Base-by-base conservation (phyloP, 2,113 vertebrate genomes). In the Hyperoodon ampullatus region DNA sequence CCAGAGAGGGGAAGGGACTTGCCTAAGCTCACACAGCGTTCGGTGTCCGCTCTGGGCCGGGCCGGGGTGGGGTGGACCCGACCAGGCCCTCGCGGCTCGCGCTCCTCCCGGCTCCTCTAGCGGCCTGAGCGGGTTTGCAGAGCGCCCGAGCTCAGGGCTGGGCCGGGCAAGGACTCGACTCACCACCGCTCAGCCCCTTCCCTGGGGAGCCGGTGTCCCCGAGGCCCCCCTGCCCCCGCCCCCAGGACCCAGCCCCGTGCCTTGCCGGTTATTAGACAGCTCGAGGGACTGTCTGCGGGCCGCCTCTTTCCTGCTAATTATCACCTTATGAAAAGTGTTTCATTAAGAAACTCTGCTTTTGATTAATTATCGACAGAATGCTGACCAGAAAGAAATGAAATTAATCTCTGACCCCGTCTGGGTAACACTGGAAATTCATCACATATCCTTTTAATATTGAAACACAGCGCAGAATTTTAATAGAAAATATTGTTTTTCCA, bases 321-420 rank as follows among this genome's bases (percentile, higher is more conserved):
- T 99, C 99, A 99, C 99, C 99, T 99, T 98, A 99, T 99, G 99
- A 99, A 99, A 99, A 99, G 99, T 99, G 99, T 99, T 99, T 99
- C 99, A 99, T 99, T 99, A 99, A 99, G 99, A 99, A 99, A 99
- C 99, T 99, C 99, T 98, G 98, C 99, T 99, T 99, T 99, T 99
- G 98, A 99, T 99, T 99, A 99, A 99, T 99, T 99, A 99, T 99
- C 99, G 99, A 99, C 99, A 99, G 99, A 99, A 99, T 99, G 99
- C 99, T 99, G 99, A 99, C 99, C 99, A 99, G 99, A 99, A 99
- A 99, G 98, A 99, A 99, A 99, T 98, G 98, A 99, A 99, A 99
- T 99, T 98, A 98, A 98, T 98, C 98, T 98, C 98, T 99, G 99
- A 99, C 99, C 99, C 98, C 97, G 98, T 98, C 98, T 98, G 98